Evolutionary conservation across 2,113 vertebrate species (phyloP), one percentile per base, ranked within the genome.

Genomic region (Nycticorax nycticorax): DNA sequence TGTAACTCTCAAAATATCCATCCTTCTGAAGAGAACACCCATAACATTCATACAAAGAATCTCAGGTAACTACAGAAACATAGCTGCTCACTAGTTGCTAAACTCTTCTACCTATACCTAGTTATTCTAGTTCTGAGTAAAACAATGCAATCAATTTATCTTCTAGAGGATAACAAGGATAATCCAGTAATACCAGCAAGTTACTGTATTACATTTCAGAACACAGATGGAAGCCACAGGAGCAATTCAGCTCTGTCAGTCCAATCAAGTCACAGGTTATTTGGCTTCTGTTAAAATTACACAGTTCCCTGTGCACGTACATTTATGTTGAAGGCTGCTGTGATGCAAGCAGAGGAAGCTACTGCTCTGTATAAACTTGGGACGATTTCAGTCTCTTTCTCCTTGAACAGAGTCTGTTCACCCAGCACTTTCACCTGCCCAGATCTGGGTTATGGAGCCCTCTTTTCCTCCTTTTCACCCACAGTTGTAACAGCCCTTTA

Each of bases 71-170:
- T 33, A 33, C 16, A 78, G n/a, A 83, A n/a, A n/a, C n/a, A 48
- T 13, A 59, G 47, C 21, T 35, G 12, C 48, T 82, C 52, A 43
- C 19, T 32, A 64, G 39, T 21, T 82, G 39, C 81, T 83, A 8
- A 82, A 85, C 23, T 66, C 30, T 67, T 85, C 73, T 32, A 89
- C 39, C 35, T 39, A 87, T 39, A 87, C 27, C 74, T 76, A 69
- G 22, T 41, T 82, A 59, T 13, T 93, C 39, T 55, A 90, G 39
- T 21, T 80, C 52, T 71, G 26, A 87, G 37, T 74, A 69, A 83
- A 93, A 83, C 78, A 95, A 73, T 26, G 53, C 64, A 57, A 81
- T 87, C 79, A 79, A 52, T 93, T 93, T 90, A 76, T 94, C 59
- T 80, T 88, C 74, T 73, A 64, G 17, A 55, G 57, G 57, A 82